Conservation (phyloP, 2,797 vertebrate genomes). For the Smutsia temminckii region DNA sequence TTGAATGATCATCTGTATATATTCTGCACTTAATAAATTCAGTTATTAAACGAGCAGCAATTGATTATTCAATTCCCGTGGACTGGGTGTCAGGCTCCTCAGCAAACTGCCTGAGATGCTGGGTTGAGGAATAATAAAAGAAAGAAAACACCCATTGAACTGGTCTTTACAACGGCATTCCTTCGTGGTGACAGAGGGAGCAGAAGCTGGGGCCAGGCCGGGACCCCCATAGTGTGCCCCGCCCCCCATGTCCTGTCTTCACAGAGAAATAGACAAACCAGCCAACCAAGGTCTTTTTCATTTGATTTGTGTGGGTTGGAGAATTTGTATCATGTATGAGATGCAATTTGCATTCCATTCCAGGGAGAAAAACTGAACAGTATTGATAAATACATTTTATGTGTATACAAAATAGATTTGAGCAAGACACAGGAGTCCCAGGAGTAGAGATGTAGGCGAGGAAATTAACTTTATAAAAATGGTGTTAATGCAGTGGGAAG, state of each 20-base stretch:
- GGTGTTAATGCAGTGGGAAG: neutral
- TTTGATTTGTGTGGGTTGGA: conserved; percentile 38
- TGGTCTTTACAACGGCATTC: neutral
- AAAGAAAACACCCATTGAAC: neutral
- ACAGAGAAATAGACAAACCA: neutral
- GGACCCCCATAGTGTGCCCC: fast-evolving
- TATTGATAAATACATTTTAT: conserved; percentile 50
- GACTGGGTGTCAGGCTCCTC: conserved; percentile 52
- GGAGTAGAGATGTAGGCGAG: neutral
- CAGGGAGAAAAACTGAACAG: neutral
- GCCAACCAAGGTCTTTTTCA: neutral
- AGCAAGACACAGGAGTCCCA: neutral
- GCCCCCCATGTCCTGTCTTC: neutral
- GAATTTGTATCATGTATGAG: conserved; percentile 67
- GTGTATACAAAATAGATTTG: conserved; percentile 53
- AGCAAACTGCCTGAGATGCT: conserved; percentile 47
- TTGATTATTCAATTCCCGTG: conserved; percentile 77
- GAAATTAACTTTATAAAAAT: conserved; percentile 47
- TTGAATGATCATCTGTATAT: conserved; percentile 69
- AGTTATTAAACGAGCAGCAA: conserved; percentile 78
- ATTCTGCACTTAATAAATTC: conserved; percentile 77
- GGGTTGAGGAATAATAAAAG: conserved; percentile 50
- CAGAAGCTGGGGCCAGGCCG: neutral
- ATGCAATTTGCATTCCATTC: conserved; percentile 67
- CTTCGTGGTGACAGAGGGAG: neutral